Evolutionary conservation across 1,140 invertebrate species (phyloP), one percentile per base, ranked within the genome.

Genomic region (Oreohelix idahoensis): DNA sequence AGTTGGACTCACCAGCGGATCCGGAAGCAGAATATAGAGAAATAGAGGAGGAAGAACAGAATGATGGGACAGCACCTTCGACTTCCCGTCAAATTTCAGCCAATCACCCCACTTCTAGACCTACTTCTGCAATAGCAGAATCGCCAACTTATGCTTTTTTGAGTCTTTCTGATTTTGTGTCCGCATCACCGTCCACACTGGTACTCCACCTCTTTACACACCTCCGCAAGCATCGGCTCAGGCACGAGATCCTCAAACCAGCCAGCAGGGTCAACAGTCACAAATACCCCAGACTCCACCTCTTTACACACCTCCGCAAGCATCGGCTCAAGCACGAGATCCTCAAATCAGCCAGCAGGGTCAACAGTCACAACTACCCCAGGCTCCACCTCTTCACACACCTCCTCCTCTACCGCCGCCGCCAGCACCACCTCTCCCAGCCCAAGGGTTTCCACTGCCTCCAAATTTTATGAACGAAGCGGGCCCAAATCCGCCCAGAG

Each of bases 371-470:
- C 71, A 8, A 13, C 74, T 17, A 49, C 8, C 8, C 45, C 45
- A 49, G 45, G 32, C 74, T 1, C 74, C 45, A 39, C 74, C 74
- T 29, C 63, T 66, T 66, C 29, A 66, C 63, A 15, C 63, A 66
- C 63, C 29, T 66, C 29, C 32, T 13, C 74, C 45, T 8, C 49
- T 23, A 49, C 39, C 45, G 26, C 74, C 74, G 11, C 74, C 74
- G 2, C 74, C 74, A 29, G 10, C 74, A 0, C 74, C 45, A 51
- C 42, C 73, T 23, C 38, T 29, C n/a, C 36, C 23, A 51, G 38
- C 32, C 1, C 45, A 2, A 45, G 8, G 2, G 26, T 20, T 29
- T 32, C 38, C 38, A 4, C 45, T 2, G 17, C 74, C 13, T 23
- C 13, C 5, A 20, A 1, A 49, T 23, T 49, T 49, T 51, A 39